A percentile compares a stretch with the other conserved stretches of the same genome.
phyloP scores from a whole-genome alignment of 2,797 vertebrate genomes.

The Dallia pectoralis region DNA sequence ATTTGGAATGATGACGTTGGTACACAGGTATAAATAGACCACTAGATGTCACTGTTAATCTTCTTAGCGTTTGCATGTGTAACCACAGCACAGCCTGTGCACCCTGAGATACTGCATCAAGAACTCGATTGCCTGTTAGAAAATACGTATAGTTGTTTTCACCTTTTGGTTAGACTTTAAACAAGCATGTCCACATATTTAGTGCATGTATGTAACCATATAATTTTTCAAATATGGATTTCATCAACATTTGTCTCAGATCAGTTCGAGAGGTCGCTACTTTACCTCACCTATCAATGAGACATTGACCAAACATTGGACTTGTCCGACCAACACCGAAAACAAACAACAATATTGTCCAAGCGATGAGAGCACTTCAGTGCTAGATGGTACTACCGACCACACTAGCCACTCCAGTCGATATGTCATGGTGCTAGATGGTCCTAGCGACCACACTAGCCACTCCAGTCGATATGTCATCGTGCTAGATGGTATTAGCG shows the following conservation, averaged over 20 bases:
- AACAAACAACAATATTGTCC: constrained; percentile 47
- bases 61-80: constrained; percentile 32
- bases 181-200: not conserved
- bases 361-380: constrained; percentile 19
- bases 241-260: not conserved
- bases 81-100: not conserved
- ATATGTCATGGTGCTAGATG: constrained; percentile 55
- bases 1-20: constrained; percentile 6
- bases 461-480: constrained; percentile 48
- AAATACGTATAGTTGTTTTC: not conserved
- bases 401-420: constrained; percentile 41
- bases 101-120: not conserved
- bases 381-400: constrained; percentile 29
- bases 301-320: not conserved
- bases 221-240: not conserved
- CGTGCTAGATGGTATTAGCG: constrained; percentile 30
- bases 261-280: not conserved
- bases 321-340: not conserved
- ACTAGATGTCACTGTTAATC: constrained; percentile 78
- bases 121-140: not conserved
- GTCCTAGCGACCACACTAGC: constrained; percentile 22
- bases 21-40: constrained; percentile 41
- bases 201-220: not conserved
- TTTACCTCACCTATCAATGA: not conserved
- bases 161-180: not conserved